These are phyloP conservation scores for Argentina silus DNA, from an alignment of 2,797 vertebrate species.

Conservation along the genomic window DNA sequence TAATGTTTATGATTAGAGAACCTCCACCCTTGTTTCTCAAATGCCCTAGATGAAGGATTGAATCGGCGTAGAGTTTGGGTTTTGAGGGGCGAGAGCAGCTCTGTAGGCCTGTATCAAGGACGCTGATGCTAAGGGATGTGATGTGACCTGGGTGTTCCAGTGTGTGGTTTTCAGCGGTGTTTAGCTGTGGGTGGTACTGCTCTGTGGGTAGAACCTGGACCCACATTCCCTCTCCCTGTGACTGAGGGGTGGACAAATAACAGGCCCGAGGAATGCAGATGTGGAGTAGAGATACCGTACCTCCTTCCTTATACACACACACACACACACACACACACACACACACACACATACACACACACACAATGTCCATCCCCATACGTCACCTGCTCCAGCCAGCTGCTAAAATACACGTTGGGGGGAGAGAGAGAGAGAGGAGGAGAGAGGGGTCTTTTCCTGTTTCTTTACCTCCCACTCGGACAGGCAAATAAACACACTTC, in stretches of 20 bases:
- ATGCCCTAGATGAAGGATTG: no score
- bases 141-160: not conserved
- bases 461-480: constrained; percentile 27
- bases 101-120: no score
- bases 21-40: not conserved
- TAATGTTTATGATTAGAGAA: no score
- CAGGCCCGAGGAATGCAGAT: constrained; percentile 52
- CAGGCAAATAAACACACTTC: constrained; percentile 41
- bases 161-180: constrained; percentile 4
- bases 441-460: constrained; percentile 34
- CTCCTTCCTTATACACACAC: not conserved
- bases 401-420: constrained; percentile 35
- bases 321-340: constrained; percentile 9
- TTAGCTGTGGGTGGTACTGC: constrained; percentile 27
- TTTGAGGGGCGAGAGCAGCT: no score
- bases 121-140: no score
- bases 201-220: constrained; percentile 14
- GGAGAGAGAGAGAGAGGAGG: constrained; percentile 6
- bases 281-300: constrained; percentile 34
- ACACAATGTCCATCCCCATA: not conserved
- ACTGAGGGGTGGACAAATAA: constrained; percentile 34
- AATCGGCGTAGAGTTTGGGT: no score
- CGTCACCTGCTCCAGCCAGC: constrained; percentile 45
- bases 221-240: constrained; percentile 33
- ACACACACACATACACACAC: constrained; percentile 11